Evolutionary conservation across 1,140 invertebrate species (phyloP), one percentile per base, ranked within the genome.

Genomic region (Drosophila leontia): DNA sequence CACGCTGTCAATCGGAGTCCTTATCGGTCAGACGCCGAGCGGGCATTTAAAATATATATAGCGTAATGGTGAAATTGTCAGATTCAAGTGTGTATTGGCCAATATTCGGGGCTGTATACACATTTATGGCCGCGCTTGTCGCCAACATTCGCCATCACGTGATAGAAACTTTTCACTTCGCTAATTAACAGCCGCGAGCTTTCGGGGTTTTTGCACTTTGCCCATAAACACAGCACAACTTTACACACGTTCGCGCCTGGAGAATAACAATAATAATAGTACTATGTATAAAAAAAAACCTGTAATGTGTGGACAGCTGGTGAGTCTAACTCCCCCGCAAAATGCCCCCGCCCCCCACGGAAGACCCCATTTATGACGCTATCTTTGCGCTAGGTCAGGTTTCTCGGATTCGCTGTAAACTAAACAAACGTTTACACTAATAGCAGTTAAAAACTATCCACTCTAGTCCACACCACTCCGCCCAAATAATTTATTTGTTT

Each of bases 141-240:
- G 50, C 35, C 60, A 74, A 50, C 57, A 64, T 56, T 57, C 58
- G 42, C 67, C 85, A 88, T 90, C 84, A 88, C 84, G 84, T 88
- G 84, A 88, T 88, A 90, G 80, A 79, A 77, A 45, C 78, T 58
- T 88, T 88, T 84, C 69, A 62, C 78, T 75, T 51, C 71, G 85
- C 85, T 88, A 88, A 88, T 88, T 87, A 87, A 84, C 59, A 39
- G 71, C 48, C 70, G 69, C 41, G 69, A 75, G 50, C 45, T 65
- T 75, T 76, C 64, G 85, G 65, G 84, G 84, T 90, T 84, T 84
- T 88, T 88, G 84, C 77, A 88, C 84, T 90, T 87, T 87, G 84
- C 32, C 48, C 67, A 68, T 32, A 37, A 37, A 26, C 34, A 64
- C 58, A 19, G 8, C 41, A 19, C 55, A 23, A 37, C 13, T 57